Conservation (phyloP, 2,113 vertebrate species). For the Sylvia atricapilla region DNA sequence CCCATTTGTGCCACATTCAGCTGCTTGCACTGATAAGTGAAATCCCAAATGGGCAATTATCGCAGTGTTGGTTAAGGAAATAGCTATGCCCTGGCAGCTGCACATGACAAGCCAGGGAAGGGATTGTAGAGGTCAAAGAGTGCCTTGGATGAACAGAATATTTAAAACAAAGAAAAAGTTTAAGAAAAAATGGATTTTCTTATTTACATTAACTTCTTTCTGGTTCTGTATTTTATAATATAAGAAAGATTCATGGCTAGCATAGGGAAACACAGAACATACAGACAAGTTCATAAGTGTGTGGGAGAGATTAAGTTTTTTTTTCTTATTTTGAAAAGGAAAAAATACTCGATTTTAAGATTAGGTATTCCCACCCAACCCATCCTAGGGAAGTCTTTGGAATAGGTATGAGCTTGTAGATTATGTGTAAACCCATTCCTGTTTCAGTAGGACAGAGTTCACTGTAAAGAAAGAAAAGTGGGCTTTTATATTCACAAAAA, state of each 20-base stretch:
- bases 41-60: conserved; percentile 20
- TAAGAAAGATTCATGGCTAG: neutral
- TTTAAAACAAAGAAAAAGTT: neutral
- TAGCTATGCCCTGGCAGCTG: neutral
- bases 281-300: neutral
- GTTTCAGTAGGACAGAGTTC: neutral
- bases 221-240: neutral
- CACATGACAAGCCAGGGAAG: neutral
- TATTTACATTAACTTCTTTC: neutral
- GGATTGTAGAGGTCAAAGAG: neutral
- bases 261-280: neutral
- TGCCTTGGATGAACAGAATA: neutral
- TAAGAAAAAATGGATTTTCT: neutral
- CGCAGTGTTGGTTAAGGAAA: neutral
- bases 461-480: neutral
- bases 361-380: neutral
- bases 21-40: neutral
- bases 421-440: neutral
- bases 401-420: neutral
- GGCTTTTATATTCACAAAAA: neutral
- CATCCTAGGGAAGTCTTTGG: neutral
- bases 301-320: neutral
- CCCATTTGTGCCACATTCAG: neutral
- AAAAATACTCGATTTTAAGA: neutral
- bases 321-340: neutral